These are phyloP conservation scores for Clarias fuscus DNA, from an alignment of 2,797 vertebrate species.

Conservation along the genomic window DNA sequence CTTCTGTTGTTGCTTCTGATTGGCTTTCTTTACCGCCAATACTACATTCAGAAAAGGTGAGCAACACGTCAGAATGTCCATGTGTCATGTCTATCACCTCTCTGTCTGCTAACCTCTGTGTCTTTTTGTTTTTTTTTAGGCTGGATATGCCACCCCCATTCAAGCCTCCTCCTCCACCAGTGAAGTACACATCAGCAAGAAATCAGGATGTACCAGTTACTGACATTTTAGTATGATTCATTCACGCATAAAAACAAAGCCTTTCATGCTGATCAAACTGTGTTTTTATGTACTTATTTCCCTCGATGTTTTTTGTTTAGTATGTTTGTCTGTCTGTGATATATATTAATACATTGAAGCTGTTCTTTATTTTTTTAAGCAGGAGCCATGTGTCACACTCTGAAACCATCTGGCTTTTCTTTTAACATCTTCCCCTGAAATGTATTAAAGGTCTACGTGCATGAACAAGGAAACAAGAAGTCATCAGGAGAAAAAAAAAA, in stretches of 20 bases:
- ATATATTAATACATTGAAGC: not conserved
- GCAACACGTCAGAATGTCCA: not conserved
- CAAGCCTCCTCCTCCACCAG: constrained; percentile 75
- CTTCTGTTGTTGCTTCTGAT: constrained; percentile 54
- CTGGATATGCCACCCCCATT: constrained; percentile 71
- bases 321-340: not conserved
- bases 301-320: not conserved
- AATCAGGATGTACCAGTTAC: constrained; percentile 33
- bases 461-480: not conserved
- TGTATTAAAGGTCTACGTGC: constrained; percentile 20
- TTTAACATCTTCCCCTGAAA: not conserved
- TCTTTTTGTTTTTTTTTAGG: constrained; percentile 54
- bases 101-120: constrained; percentile 4
- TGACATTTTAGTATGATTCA: constrained; percentile 46
- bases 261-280: not conserved
- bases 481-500: not conserved
- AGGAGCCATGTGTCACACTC: not conserved
- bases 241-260: not conserved
- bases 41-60: constrained; percentile 63
- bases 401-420: not conserved
- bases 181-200: constrained; percentile 66
- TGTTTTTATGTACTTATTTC: not conserved
- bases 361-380: not conserved
- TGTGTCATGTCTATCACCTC: not conserved
- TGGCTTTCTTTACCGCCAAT: constrained; percentile 59